These are phyloP conservation scores for Stramonita haemastoma DNA, from an alignment of 2,888 invertebrate species.

Conservation along the genomic window DNA sequence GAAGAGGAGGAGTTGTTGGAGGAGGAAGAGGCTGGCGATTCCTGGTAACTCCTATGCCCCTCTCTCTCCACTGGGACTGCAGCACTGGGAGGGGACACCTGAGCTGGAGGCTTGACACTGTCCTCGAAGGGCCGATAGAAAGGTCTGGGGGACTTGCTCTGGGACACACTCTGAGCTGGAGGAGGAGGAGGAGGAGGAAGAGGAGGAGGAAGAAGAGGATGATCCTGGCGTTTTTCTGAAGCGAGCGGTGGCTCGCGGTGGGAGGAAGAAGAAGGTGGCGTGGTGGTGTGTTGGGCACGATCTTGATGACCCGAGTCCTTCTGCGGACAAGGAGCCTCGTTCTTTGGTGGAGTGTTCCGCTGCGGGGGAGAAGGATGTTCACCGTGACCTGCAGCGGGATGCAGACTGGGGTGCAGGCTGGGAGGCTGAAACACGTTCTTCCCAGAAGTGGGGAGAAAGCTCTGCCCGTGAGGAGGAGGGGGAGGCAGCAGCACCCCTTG, in stretches of 20 bases:
- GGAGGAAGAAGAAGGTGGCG: background rate
- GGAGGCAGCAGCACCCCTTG: too few relatives aligned
- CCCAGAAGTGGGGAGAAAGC: background rate
- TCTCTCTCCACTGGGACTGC: background rate
- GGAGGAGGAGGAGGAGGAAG: background rate
- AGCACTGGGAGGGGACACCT: background rate
- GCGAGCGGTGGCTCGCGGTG: background rate
- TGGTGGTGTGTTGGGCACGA: background rate
- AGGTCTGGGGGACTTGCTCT: background rate
- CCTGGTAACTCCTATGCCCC: background rate
- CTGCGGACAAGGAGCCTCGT: background rate
- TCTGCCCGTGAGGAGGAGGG: background rate
- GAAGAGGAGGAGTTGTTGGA: background rate
- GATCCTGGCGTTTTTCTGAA: background rate
- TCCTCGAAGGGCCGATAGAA: constrained; percentile 37
- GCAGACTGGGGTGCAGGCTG: background rate
- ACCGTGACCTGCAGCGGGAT: background rate
- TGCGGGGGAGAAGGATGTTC: background rate
- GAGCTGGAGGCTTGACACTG: background rate
- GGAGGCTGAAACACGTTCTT: background rate
- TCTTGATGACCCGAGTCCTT: background rate
- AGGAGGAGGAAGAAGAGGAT: background rate
- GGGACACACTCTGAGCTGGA: background rate
- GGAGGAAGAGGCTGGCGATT: background rate
- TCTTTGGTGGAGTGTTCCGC: background rate